Evolutionary conservation across 2,797 vertebrate species (phyloP).

Genomic region (Trachurus trachurus): DNA sequence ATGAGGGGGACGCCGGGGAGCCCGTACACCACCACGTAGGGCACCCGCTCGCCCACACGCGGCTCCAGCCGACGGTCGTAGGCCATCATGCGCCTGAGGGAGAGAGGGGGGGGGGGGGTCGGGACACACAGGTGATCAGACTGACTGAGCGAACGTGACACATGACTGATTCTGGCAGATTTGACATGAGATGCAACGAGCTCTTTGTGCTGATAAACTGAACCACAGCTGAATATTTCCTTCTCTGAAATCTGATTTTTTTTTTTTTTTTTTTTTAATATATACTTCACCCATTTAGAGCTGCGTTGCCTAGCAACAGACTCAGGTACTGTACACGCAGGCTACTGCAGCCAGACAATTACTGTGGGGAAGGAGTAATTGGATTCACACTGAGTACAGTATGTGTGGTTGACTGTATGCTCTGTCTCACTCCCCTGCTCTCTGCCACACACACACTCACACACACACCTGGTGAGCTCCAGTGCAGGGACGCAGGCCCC

Average conservation of each 20-base stretch:
- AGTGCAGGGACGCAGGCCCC: constrained; percentile 96
- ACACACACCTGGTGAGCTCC: constrained; percentile 91
- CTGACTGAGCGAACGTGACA: neutral
- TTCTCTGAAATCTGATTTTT: constrained; percentile 56
- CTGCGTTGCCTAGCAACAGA: constrained; percentile 82
- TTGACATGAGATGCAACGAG: neutral
- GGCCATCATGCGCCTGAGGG: constrained; percentile 90
- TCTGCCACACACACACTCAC: constrained; percentile 10
- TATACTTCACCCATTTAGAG: constrained; percentile 46
- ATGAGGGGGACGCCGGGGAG: constrained; percentile 94
- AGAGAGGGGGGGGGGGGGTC: neutral
- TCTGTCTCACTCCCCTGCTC: constrained; percentile 9
- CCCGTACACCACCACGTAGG: constrained; percentile 95
- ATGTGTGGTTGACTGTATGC: constrained; percentile 45
- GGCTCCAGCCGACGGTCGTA: constrained; percentile 95
- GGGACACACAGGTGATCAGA: neutral
- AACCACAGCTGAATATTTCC: constrained; percentile 10
- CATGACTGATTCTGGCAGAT: no score
- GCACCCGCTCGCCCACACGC: constrained; percentile 94
- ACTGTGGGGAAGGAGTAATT: constrained; percentile 55
- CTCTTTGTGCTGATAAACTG: neutral
- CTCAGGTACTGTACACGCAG: constrained; percentile 73
- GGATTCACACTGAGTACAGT: constrained; percentile 64
- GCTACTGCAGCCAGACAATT: constrained; percentile 68
- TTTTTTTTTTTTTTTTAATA: constrained; percentile 15